Evolutionary conservation across 2,888 invertebrate genomes (phyloP).

Genomic region (Anarsia innoxiella): DNA sequence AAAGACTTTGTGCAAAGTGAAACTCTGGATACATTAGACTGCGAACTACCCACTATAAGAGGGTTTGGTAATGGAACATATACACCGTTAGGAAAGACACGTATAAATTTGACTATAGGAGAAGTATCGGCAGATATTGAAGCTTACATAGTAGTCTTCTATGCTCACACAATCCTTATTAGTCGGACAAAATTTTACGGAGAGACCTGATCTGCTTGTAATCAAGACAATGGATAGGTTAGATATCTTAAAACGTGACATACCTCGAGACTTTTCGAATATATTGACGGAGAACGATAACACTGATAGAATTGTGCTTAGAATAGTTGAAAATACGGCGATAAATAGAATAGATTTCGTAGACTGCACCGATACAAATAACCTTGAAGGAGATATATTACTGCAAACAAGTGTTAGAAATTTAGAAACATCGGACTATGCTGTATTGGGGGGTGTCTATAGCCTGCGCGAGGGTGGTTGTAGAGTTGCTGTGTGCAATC

Average conservation of each 20-base stretch:
- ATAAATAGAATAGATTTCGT: no score
- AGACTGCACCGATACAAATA: no score
- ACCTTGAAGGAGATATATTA: no score
- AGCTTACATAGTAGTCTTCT: constrained; percentile 1
- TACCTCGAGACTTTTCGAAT: neutral
- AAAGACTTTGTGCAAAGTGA: constrained; percentile 1
- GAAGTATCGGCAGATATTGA: constrained; percentile 4
- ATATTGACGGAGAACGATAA: neutral
- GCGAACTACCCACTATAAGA: neutral
- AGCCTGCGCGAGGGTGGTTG: no score
- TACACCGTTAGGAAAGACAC: constrained; percentile 1
- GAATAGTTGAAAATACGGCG: no score
- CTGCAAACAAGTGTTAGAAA: no score
- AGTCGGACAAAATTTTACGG: constrained; percentile 5
- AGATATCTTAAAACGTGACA: neutral
- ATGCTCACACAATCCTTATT: neutral
- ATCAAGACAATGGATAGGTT: neutral
- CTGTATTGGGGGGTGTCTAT: no score
- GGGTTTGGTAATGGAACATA: constrained; percentile 1
- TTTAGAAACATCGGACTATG: no score
- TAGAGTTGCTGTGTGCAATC: no score
- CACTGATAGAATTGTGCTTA: neutral
- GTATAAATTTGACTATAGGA: constrained; percentile 2
- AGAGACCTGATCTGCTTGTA: neutral
- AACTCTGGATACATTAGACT: neutral